A percentile compares a stretch with the other conserved stretches of the same genome.
Conservation (phyloP, 1,140 invertebrate genomes). For the Lordiphosa mommai region DNA sequence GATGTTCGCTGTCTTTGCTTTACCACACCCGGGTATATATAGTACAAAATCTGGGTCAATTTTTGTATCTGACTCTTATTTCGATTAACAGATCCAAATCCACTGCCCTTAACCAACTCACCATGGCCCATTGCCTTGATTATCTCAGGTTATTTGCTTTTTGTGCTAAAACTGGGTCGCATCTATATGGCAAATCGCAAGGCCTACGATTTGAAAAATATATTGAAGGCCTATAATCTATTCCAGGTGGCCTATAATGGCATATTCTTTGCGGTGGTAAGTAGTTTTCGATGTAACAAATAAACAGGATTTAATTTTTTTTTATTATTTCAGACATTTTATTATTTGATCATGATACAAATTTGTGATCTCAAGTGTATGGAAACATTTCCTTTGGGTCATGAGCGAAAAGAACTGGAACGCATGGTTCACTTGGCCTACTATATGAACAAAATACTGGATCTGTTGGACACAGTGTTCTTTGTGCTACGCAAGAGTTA, state of each 20-base stretch:
- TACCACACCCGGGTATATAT: too few species aligned
- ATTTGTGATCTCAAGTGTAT: too few species aligned
- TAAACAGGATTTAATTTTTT: too few species aligned
- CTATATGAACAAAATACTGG: conserved; percentile 7
- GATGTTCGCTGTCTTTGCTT: too few species aligned
- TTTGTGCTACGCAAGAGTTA: conserved; percentile 31
- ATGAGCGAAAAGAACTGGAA: too few species aligned
- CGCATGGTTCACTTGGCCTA: too few species aligned
- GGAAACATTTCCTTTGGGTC: too few species aligned
- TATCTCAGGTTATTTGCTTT: conserved; percentile 86
- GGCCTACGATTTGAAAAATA: conserved; percentile 86
- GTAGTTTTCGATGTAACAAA: too few species aligned
- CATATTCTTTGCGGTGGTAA: background rate
- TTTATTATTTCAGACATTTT: too few species aligned
- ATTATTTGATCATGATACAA: too few species aligned
- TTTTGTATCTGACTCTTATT: too few species aligned
- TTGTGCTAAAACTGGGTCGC: conserved; percentile 83
- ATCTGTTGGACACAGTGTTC: conserved; percentile 24
- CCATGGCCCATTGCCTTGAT: conserved; percentile 86
- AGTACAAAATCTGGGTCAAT: too few species aligned
- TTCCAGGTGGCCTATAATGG: conserved; percentile 81
- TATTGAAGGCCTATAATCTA: conserved; percentile 89
- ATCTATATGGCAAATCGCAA: conserved; percentile 89
- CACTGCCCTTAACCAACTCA: conserved; percentile 84
- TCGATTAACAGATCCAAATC: background rate